Evolutionary conservation across 2,113 vertebrate genomes (phyloP).

Genomic region (Canis aureus): DNA sequence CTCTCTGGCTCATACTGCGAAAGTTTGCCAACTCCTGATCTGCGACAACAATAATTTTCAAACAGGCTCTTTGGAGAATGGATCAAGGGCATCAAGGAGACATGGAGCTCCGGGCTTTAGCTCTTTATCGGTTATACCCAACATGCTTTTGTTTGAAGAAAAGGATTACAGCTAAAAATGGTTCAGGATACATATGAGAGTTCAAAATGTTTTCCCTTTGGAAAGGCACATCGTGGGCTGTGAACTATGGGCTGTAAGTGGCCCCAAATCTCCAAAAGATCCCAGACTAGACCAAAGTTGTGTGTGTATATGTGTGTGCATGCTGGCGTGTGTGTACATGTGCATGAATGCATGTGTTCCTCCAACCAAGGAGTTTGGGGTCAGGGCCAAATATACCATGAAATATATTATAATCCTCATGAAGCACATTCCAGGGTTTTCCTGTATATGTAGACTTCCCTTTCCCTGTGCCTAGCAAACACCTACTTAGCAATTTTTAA

Average conservation of each 20-base stretch:
- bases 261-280: not conserved
- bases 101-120: not conserved
- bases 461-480: not conserved
- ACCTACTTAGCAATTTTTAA: not conserved
- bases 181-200: not conserved
- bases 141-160: constrained; percentile 15
- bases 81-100: not conserved
- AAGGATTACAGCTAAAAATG: not conserved
- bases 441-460: not conserved
- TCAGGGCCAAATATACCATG: not conserved
- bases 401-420: not conserved
- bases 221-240: not conserved
- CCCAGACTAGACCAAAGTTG: not conserved
- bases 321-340: not conserved
- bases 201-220: not conserved
- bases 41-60: constrained; percentile 42
- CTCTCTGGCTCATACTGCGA: not conserved
- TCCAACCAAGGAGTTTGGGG: not conserved
- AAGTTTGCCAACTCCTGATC: not conserved
- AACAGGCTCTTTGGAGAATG: constrained; percentile 12
- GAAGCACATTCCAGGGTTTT: not conserved
- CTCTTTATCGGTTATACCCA: not conserved
- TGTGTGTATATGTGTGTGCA: not conserved
- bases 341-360: fast-evolving
- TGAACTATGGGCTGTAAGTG: not conserved